These are phyloP conservation scores for Leptodirus hochenwartii DNA, from an alignment of 2,888 invertebrate species.

Conservation along the genomic window DNA sequence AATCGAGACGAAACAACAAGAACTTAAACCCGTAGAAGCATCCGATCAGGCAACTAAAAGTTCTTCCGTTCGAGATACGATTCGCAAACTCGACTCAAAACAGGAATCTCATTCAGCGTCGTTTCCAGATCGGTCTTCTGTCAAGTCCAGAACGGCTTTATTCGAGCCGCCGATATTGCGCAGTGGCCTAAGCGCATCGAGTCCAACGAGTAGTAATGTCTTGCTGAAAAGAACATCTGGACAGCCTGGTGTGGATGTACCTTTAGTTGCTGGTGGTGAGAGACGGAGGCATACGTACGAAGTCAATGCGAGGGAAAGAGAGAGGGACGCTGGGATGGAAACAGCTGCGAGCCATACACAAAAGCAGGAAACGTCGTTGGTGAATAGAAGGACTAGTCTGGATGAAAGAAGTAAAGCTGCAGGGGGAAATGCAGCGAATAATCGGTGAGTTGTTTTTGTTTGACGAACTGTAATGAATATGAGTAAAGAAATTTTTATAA, in stretches of 20 bases:
- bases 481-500: too few species aligned
- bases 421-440: too few species aligned
- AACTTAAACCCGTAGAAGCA: not conserved
- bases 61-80: too few species aligned
- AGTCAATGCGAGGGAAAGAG: slow-evolving; percentile 19
- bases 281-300: slow-evolving; percentile 21
- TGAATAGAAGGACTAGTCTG: slow-evolving; percentile 21
- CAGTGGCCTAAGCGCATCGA: not conserved
- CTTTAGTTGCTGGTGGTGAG: slow-evolving; percentile 10
- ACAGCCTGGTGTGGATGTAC: slow-evolving; percentile 11
- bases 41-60: too few species aligned
- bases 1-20: not conserved
- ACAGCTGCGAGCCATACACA: not conserved
- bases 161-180: slow-evolving; percentile 10
- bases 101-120: too few species aligned
- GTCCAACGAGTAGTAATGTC: slow-evolving; percentile 5
- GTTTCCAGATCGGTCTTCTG: slow-evolving; percentile 8
- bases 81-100: too few species aligned
- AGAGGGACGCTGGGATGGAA: slow-evolving; percentile 17
- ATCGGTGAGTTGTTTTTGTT: too few species aligned
- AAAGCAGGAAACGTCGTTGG: too few species aligned
- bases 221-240: too few species aligned
- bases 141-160: slow-evolving; percentile 13
- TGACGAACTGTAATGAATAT: too few species aligned
- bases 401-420: too few species aligned